Base-by-base conservation (phyloP, 2,888 invertebrate species). In the Tetragnatha montana region DNA sequence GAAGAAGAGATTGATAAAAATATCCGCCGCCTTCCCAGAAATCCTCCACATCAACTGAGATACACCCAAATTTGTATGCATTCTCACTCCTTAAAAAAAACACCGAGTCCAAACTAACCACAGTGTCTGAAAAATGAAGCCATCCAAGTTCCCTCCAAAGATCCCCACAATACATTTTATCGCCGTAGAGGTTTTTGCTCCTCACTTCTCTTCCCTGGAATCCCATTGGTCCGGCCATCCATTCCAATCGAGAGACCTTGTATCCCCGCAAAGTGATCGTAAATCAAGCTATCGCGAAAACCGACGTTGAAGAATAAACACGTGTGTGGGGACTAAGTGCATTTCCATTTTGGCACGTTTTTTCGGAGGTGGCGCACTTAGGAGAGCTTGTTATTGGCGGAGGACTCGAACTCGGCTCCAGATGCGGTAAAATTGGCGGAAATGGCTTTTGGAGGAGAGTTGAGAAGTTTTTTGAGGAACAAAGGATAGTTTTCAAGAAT, bases 321-420 rank as follows among this genome's bases (percentile, higher is more conserved):
- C 60, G 17, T 60, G 60, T 60, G 60, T 17, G 60, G 60, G 60
- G 17, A 60, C 60, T 60, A 76, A 76, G 76, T 76, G 76, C 76
- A 47, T 76, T 76, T 76, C 76, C 76, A n/a, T 76, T 50, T 76
- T 50, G 50, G 49, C 19, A 19, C 19, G 19, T 76, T 76, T 76
- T 35, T 50, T 0, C n/a, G 19, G 19, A 14, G 6, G 3, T 2
- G n/a, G n/a, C 50, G 50, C 50, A 60, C 60, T 60, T 60, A 60
- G 60, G 60, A 10, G 60, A 10, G 60, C 14, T 17, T 60, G 60
- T 60, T 10, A 10, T 60, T 12, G 60, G 17, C 4, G 60, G 60
- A 3, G 60, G 60, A 60, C 14, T 10, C 14, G 60, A 17, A 60
- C 8, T 60, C 17, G 60, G 17, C 17, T 60, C 10, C 60, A 4